phyloP scores from a whole-genome alignment of 2,113 vertebrate genomes.

The Menura novaehollandiae region DNA sequence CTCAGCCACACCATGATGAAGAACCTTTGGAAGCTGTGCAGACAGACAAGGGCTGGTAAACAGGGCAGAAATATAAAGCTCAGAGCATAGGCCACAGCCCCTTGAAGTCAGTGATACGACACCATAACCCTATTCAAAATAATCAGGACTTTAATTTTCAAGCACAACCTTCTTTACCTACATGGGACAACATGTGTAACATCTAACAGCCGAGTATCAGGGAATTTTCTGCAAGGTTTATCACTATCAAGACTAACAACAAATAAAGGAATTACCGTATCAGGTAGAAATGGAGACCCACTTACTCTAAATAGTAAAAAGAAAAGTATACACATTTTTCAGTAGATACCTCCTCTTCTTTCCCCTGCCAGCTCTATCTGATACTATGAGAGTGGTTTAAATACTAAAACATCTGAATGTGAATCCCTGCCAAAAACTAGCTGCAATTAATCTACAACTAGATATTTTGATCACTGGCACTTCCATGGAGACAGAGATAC shows the following conservation, averaged over 20 bases:
- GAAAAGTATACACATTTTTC: not conserved
- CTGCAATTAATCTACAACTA: not conserved
- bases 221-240: not conserved
- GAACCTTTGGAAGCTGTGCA: not conserved
- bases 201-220: not conserved
- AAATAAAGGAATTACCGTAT: not conserved
- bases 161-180: not conserved
- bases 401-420: not conserved
- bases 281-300: not conserved
- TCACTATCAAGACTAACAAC: not conserved
- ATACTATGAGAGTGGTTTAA: not conserved
- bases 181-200: not conserved
- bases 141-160: not conserved
- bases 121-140: not conserved
- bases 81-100: not conserved
- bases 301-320: not conserved
- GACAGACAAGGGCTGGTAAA: not conserved
- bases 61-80: not conserved
- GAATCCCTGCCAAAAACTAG: slow-evolving; percentile 7
- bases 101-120: not conserved
- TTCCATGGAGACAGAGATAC: not conserved
- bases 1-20: not conserved
- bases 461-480: slow-evolving; percentile 14
- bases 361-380: not conserved
- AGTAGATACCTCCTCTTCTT: not conserved